A percentile compares a stretch with the other conserved stretches of the same genome.
Evolutionary conservation across 1,140 invertebrate species (phyloP).

Genomic region (Phthorimaea operculella): DNA sequence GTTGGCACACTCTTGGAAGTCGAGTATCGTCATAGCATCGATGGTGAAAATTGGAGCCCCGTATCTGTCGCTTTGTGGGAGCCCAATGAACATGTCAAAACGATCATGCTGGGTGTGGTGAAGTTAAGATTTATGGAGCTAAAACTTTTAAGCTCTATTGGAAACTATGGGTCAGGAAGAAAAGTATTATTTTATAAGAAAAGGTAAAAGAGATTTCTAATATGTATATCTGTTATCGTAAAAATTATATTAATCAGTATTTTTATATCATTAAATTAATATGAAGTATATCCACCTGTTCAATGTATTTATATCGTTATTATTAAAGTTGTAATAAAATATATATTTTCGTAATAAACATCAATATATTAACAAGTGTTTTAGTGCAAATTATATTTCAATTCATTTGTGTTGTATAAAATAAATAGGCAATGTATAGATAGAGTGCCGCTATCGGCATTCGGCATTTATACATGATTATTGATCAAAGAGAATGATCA

Average conservation of each 20-base stretch:
- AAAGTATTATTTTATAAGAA: slow-evolving; percentile 37
- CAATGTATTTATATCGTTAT: too few species aligned
- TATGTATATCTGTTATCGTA: too few species aligned
- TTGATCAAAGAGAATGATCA: too few species aligned
- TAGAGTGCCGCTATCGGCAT: too few species aligned
- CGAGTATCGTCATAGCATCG: slow-evolving; percentile 31
- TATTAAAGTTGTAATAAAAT: slow-evolving; percentile 1
- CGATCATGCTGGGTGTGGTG: slow-evolving; percentile 24
- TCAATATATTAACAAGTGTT: too few species aligned
- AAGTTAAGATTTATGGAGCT: slow-evolving; percentile 41
- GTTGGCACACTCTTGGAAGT: slow-evolving; percentile 44
- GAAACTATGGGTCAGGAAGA: slow-evolving; percentile 39
- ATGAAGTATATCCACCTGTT: too few species aligned
- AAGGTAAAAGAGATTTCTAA: background rate
- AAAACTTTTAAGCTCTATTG: slow-evolving; percentile 29
- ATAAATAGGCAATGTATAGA: too few species aligned
- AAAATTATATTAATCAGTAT: too few species aligned
- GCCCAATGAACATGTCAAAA: slow-evolving; percentile 31
- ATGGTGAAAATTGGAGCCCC: slow-evolving; percentile 29
- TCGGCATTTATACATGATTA: too few species aligned
- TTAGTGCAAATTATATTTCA: too few species aligned
- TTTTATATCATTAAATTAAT: too few species aligned
- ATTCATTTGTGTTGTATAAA: too few species aligned
- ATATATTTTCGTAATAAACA: background rate
- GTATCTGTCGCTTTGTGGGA: slow-evolving; percentile 27